phyloP scores from a whole-genome alignment of 2,113 vertebrate species.

The Petroica traversi region DNA sequence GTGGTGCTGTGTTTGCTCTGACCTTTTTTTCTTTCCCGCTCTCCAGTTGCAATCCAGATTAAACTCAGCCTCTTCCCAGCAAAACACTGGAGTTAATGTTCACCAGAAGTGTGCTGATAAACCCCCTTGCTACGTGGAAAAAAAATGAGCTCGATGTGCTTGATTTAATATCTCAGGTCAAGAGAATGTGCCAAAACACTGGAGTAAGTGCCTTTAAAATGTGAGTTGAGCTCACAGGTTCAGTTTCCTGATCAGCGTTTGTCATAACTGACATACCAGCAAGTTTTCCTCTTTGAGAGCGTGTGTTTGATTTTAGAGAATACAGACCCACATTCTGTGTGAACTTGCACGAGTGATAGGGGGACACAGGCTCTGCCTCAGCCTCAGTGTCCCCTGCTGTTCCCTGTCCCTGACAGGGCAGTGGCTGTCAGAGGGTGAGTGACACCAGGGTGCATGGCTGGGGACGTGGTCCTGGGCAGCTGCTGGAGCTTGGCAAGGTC shows the following conservation, averaged over 20 bases:
- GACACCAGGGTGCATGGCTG: not conserved
- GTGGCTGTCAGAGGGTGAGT: not conserved
- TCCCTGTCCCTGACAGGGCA: rapidly evolving
- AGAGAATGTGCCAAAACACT: not conserved
- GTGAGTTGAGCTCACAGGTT: not conserved
- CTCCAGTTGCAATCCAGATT: not conserved
- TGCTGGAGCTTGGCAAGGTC: not conserved
- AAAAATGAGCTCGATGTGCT: not conserved
- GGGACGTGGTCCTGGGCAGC: not conserved
- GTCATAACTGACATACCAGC: not conserved
- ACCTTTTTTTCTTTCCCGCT: not conserved
- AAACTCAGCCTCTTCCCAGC: constrained; percentile 15
- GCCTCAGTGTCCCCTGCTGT: rapidly evolving
- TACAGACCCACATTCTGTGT: not conserved
- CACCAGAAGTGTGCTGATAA: not conserved
- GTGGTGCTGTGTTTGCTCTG: not conserved
- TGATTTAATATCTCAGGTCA: not conserved
- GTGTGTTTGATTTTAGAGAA: not conserved
- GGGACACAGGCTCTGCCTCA: not conserved
- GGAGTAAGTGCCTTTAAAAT: not conserved
- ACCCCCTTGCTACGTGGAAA: not conserved
- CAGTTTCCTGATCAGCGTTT: not conserved
- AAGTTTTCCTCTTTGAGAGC: not conserved
- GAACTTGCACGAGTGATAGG: not conserved
- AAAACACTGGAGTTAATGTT: constrained; percentile 15